These are phyloP conservation scores for Eupithecia vulgata DNA, from an alignment of 2,888 invertebrate genomes.

Conservation along the genomic window DNA sequence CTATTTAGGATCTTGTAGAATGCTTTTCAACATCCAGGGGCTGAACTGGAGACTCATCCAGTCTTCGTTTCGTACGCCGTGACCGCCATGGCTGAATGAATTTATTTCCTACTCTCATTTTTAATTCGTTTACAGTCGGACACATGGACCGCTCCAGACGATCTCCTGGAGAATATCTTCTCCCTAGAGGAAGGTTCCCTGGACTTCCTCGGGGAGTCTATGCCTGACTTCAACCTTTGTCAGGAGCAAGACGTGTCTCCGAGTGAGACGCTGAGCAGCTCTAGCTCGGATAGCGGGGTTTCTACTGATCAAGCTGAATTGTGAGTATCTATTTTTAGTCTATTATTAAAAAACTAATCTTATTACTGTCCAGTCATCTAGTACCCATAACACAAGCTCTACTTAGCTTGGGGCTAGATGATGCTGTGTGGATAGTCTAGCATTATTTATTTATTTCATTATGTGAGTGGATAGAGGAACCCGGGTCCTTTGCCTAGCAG, in stretches of 20 bases:
- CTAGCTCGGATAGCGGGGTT: conserved; percentile 88
- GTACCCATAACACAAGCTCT: too few relatives aligned
- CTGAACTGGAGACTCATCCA: too few relatives aligned
- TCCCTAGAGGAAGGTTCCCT: conserved; percentile 85
- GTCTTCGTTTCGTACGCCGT: neutral
- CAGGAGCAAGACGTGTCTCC: conserved; percentile 62
- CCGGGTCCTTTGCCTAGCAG: too few relatives aligned
- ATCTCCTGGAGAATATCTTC: conserved; percentile 88
- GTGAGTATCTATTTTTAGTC: conserved; percentile 60
- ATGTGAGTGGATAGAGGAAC: neutral
- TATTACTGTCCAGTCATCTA: too few relatives aligned
- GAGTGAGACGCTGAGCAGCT: conserved; percentile 72
- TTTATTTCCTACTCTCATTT: neutral
- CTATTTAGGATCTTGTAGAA: too few relatives aligned
- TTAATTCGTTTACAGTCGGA: conserved; percentile 61
- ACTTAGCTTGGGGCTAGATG: too few relatives aligned
- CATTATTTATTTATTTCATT: too few relatives aligned
- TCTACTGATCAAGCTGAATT: conserved; percentile 85
- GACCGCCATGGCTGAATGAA: too few relatives aligned
- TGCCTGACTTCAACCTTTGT: conserved; percentile 74
- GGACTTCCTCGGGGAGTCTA: conserved; percentile 83
- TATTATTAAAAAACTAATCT: too few relatives aligned
- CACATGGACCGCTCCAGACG: conserved; percentile 80
- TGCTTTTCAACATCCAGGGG: neutral
- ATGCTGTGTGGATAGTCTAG: too few relatives aligned